phyloP scores from a whole-genome alignment of 1,140 invertebrate genomes.

The Polypedilum pembai region DNA sequence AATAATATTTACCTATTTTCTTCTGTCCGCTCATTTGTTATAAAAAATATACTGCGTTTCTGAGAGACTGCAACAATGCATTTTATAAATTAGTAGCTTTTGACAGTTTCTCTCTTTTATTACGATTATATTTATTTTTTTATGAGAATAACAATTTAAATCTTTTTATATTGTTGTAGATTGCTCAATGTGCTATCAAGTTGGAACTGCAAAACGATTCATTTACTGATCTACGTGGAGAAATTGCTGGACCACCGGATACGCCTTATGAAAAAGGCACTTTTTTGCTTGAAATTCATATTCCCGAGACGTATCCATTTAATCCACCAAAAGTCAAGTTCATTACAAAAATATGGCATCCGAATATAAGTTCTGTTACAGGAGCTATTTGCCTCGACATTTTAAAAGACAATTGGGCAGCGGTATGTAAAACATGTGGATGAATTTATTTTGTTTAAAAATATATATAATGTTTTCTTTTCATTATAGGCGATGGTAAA shows the following conservation, averaged over 20 bases:
- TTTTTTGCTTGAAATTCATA: slow-evolving; percentile 92
- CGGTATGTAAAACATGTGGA: no score
- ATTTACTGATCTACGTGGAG: slow-evolving; percentile 83
- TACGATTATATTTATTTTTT: no score
- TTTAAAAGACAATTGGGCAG: slow-evolving; percentile 99
- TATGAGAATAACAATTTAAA: neutral
- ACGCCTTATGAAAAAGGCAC: slow-evolving; percentile 94
- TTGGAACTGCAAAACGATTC: slow-evolving; percentile 86
- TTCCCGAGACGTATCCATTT: slow-evolving; percentile 98
- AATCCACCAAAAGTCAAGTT: slow-evolving; percentile 96
- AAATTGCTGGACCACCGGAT: slow-evolving; percentile 88
- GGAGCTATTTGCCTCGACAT: slow-evolving; percentile 99
- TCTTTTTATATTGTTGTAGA: slow-evolving; percentile 49
- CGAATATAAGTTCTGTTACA: slow-evolving; percentile 98
- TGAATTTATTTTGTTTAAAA: no score
- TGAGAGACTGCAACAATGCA: no score
- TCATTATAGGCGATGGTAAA: no score
- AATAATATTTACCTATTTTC: no score
- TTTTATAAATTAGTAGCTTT: no score
- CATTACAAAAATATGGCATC: slow-evolving; percentile 98
- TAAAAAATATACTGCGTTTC: no score
- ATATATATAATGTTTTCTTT: no score
- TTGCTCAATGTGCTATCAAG: slow-evolving; percentile 85
- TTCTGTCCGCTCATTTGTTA: no score
- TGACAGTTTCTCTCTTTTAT: no score